Base-by-base conservation (phyloP, 2,797 vertebrate species). In the Pseudochromis fuscus region DNA sequence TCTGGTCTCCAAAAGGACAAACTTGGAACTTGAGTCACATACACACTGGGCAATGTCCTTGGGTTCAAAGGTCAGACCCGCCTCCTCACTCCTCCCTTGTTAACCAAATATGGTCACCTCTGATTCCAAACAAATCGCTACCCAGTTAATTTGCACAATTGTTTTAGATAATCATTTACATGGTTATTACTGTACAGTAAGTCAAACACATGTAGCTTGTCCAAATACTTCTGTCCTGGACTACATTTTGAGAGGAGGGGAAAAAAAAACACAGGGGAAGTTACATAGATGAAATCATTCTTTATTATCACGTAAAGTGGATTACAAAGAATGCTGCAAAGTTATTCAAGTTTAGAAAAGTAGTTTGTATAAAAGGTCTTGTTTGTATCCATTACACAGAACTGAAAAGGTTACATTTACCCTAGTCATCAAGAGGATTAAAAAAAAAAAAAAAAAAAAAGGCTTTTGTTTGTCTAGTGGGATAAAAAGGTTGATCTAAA, bases 231-330 rank as follows among this genome's bases (percentile, higher is more conserved):
- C 13, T 5, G 4, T 18, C 16, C 57, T 45, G 5, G 0, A 59
- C 27, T 16, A 15, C 18, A 38, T 28, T 3, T n/a, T n/a, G n/a
- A n/a, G n/a, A n/a, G n/a, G n/a, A n/a, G n/a, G n/a, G n/a, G n/a
- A n/a, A 42, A 5, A 30, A 35, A 75, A 25, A 28, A 23, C 63
- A 42, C 46, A 49, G 30, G 33, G 23, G 6, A 46, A 44, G 58
- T 55, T 18, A 10, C 49, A 53, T 16, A 10, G 19, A 63, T 31
- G 52, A 58, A 57, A 38, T n/a, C 3, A 58, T 50, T 45, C 53
- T 89, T 89, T 88, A 89, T 87, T 90, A 15, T 67, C 73, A 75
- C 55, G 16, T 79, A 77, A 74, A 88, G 61, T 77, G 44, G 13
- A 67, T 21, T 46, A 52, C 73, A 25, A 78, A 46, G 27, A 73